phyloP scores from a whole-genome alignment of 2,113 vertebrate genomes.

The Panthera uncia region DNA sequence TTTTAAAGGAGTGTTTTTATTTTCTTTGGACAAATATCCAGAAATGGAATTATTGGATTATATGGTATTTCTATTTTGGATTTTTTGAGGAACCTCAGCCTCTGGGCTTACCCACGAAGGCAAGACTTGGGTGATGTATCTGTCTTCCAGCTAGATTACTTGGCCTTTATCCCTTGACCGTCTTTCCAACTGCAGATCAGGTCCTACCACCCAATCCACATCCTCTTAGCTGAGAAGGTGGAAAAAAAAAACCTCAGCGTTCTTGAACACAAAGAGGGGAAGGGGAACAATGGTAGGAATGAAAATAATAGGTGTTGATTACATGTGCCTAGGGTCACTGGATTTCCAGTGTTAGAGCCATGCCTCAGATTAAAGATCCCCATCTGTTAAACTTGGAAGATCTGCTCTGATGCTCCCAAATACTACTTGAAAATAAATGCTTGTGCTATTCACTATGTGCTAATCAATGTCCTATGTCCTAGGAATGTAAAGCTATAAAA shows the following conservation, averaged over 20 bases:
- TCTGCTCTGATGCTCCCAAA: neutral
- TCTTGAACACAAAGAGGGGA: neutral
- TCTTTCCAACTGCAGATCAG: neutral
- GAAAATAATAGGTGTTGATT: neutral
- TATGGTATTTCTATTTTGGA: neutral
- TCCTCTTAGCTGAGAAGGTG: neutral
- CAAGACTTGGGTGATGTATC: neutral
- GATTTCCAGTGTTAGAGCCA: neutral
- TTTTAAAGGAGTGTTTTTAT: neutral
- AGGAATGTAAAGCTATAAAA: neutral
- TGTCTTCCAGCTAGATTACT: neutral
- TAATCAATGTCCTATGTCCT: neutral
- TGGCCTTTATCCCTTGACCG: neutral
- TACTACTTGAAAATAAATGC: neutral
- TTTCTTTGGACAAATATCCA: neutral
- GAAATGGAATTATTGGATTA: neutral
- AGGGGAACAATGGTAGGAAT: neutral
- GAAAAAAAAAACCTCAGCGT: neutral
- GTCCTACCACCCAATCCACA: neutral
- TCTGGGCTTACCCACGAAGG: neutral
- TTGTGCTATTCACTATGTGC: neutral
- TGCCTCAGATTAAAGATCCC: neutral
- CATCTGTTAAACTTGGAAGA: neutral
- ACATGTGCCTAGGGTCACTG: neutral
- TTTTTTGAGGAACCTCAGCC: neutral